Percentiles rank a stretch among this genome's conserved stretches.
Evolutionary conservation across 2,888 invertebrate genomes (phyloP).

Genomic region (Nesidiocoris tenuis): DNA sequence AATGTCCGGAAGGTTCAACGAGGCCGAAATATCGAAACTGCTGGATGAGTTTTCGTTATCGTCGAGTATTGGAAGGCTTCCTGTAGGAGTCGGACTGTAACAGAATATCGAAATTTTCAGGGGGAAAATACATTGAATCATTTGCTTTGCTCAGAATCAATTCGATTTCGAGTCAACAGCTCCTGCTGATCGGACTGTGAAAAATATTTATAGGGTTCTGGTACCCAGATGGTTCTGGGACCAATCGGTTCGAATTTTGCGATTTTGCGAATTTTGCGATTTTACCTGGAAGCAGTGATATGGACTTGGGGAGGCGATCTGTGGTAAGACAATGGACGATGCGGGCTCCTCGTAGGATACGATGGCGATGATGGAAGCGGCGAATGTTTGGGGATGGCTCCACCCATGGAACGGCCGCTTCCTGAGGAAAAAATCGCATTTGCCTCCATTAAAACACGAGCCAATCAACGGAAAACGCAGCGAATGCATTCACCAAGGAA

Average conservation of each 20-base stretch:
- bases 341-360: conserved; percentile 54
- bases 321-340: conserved; percentile 42
- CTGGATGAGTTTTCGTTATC: conserved; percentile 49
- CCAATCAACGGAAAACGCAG: too few relatives aligned
- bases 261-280: too few relatives aligned
- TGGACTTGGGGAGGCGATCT: conserved; percentile 50
- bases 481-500: too few relatives aligned
- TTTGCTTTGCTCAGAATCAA: too few relatives aligned
- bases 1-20: conserved; percentile 47
- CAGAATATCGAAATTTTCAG: not conserved
- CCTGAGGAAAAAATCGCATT: conserved; percentile 8
- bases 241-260: too few relatives aligned
- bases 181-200: too few relatives aligned
- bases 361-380: conserved; percentile 63
- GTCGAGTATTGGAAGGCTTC: conserved; percentile 50
- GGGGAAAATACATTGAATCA: not conserved
- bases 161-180: too few relatives aligned
- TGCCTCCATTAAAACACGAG: too few relatives aligned
- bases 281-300: conserved; percentile 49
- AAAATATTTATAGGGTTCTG: too few relatives aligned
- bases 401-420: conserved; percentile 22
- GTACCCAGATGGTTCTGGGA: too few relatives aligned
- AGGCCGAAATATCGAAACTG: conserved; percentile 47
- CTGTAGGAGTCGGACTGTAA: conserved; percentile 49
- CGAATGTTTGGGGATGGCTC: conserved; percentile 57